Percentiles rank a stretch among this genome's conserved stretches.
Conservation (phyloP, 2,797 vertebrate species). For the Diplodus puntazzo region DNA sequence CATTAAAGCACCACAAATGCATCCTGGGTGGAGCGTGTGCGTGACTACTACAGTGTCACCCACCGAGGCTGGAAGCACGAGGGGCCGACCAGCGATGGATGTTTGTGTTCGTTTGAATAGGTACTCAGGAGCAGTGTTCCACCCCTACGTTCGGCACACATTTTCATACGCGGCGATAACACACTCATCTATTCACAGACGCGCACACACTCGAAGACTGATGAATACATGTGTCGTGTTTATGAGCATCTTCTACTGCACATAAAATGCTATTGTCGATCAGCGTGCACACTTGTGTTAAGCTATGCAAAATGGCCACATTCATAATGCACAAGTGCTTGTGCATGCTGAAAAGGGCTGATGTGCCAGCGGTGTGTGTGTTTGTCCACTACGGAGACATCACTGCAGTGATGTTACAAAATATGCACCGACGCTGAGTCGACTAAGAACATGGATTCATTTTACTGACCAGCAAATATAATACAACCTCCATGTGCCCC, state of each 20-base stretch:
- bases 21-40: constrained; percentile 69
- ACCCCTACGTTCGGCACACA: constrained; percentile 57
- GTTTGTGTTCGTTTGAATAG: constrained; percentile 83
- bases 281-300: constrained; percentile 63
- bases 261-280: constrained; percentile 60
- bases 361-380: constrained; percentile 46
- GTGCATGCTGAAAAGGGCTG: constrained; percentile 68
- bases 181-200: constrained; percentile 54
- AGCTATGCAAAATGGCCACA: constrained; percentile 69
- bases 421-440: constrained; percentile 45
- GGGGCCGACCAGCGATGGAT: constrained; percentile 73
- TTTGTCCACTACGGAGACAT: constrained; percentile 49
- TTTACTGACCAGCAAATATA: constrained; percentile 61
- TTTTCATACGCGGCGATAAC: constrained; percentile 69
- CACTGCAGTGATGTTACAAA: constrained; percentile 39
- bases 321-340: constrained; percentile 61
- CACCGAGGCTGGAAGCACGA: constrained; percentile 71
- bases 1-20: constrained; percentile 75
- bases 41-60: constrained; percentile 74
- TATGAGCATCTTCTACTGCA: constrained; percentile 28
- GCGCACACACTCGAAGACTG: constrained; percentile 52
- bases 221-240: constrained; percentile 40
- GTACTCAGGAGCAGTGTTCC: constrained; percentile 73
- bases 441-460: constrained; percentile 40
- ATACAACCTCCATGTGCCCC: constrained; percentile 43